A percentile compares a stretch with the other conserved stretches of the same genome.
phyloP scores from a whole-genome alignment of 2,113 vertebrate species.

The Petroica traversi region DNA sequence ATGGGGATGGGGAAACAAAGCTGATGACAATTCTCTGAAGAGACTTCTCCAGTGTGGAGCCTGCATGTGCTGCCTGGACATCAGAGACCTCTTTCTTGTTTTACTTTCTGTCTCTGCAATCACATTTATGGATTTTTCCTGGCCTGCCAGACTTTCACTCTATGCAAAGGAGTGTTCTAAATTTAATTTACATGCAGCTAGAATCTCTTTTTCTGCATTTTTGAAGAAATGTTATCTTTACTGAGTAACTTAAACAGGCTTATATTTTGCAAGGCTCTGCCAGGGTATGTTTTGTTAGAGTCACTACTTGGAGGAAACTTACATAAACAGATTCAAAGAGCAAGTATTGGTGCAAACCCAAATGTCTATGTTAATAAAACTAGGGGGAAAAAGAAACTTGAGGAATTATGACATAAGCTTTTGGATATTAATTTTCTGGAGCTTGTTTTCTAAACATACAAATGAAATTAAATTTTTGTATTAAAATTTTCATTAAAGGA shows the following conservation, averaged over 20 bases:
- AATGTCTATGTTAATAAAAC: not conserved
- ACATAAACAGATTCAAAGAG: not conserved
- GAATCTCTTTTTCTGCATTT: not conserved
- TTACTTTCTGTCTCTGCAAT: not conserved
- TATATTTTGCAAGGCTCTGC: not conserved
- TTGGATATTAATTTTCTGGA: not conserved
- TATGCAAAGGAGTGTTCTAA: conserved; percentile 17
- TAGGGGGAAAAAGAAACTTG: not conserved
- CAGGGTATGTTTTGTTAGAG: not conserved
- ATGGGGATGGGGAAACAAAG: not conserved
- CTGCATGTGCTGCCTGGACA: not conserved
- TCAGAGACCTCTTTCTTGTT: not conserved
- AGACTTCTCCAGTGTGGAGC: not conserved
- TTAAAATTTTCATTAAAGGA: not conserved
- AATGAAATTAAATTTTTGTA: not conserved
- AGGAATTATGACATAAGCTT: not conserved
- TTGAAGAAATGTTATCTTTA: not conserved
- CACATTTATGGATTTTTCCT: not conserved
- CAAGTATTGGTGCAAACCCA: not conserved
- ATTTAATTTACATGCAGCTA: not conserved
- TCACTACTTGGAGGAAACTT: not conserved
- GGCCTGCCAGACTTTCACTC: not conserved
- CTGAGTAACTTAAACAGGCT: not conserved
- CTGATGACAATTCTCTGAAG: not conserved
- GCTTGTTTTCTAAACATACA: not conserved